These are phyloP conservation scores for Bombus pyrosoma DNA, from an alignment of 1,140 invertebrate genomes.

Conservation along the genomic window DNA sequence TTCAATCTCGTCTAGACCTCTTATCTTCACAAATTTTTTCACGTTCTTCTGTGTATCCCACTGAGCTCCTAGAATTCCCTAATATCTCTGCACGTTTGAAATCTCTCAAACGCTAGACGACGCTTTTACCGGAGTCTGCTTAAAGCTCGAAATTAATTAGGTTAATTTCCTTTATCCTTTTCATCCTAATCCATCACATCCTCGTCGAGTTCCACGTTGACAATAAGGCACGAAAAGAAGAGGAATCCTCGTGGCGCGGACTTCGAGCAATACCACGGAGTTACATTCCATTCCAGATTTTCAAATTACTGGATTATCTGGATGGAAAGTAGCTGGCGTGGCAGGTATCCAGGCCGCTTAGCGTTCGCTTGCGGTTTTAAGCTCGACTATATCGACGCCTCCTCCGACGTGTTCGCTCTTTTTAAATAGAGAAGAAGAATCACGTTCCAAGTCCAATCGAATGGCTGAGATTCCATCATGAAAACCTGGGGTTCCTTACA, in stretches of 20 bases:
- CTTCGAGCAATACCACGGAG: slow-evolving; percentile 39
- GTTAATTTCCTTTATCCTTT: background rate
- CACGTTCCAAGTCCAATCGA: background rate
- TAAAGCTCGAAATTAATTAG: slow-evolving; percentile 1
- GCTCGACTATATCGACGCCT: slow-evolving; percentile 68
- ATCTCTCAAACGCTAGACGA: background rate
- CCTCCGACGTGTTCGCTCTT: slow-evolving; percentile 19
- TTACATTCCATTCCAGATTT: slow-evolving; percentile 73
- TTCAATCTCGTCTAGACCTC: background rate
- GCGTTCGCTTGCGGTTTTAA: slow-evolving; percentile 72
- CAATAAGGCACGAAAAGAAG: slow-evolving; percentile 34
- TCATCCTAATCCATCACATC: background rate
- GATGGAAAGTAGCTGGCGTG: slow-evolving; percentile 71
- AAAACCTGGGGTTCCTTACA: background rate
- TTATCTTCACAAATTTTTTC: background rate
- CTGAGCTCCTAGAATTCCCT: background rate
- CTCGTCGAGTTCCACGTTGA: background rate
- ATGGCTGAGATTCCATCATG: slow-evolving; percentile 28
- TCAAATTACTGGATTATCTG: slow-evolving; percentile 77
- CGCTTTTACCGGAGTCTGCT: too few relatives aligned
- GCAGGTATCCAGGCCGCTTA: slow-evolving; percentile 73
- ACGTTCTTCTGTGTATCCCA: too few relatives aligned
- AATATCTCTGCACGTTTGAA: background rate
- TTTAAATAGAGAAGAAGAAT: slow-evolving; percentile 35
- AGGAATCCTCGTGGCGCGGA: slow-evolving; percentile 19